phyloP scores from a whole-genome alignment of 2,797 vertebrate species.

The Aphelocoma californica region DNA sequence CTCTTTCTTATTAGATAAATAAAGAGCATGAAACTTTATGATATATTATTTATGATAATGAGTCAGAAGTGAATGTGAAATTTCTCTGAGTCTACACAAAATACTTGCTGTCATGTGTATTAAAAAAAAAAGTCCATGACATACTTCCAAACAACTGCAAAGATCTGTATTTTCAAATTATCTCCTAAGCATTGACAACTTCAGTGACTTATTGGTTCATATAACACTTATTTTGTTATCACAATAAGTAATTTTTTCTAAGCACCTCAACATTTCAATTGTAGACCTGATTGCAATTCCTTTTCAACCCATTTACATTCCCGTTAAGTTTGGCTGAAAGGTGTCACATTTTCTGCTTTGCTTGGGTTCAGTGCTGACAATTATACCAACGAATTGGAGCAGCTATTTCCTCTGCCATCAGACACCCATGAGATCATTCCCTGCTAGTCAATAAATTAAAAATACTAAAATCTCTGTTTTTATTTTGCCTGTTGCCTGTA shows the following conservation, averaged over 20 bases:
- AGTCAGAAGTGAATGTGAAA: conserved; percentile 35
- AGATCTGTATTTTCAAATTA: conserved; percentile 42
- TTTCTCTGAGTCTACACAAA: conserved; percentile 10
- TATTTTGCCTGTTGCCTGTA: not conserved
- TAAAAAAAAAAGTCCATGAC: not conserved
- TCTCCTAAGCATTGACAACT: conserved; percentile 18
- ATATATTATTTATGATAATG: conserved; percentile 44
- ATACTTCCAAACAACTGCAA: conserved; percentile 28
- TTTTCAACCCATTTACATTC: conserved; percentile 33
- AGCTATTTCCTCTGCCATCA: not conserved
- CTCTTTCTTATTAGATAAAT: not conserved
- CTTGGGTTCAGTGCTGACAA: conserved; percentile 31
- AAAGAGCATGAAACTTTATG: not conserved
- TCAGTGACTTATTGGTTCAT: conserved; percentile 32
- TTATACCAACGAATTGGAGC: not conserved
- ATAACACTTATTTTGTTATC: conserved; percentile 26
- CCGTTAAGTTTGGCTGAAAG: conserved; percentile 45
- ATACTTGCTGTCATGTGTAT: not conserved
- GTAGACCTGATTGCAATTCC: conserved; percentile 1
- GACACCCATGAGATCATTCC: not conserved
- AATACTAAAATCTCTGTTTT: not conserved
- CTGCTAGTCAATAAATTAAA: conserved; percentile 26
- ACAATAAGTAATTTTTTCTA: conserved; percentile 39
- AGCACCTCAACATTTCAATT: not conserved
- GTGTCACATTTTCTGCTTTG: conserved; percentile 20